A percentile compares a stretch with the other conserved stretches of the same genome.
phyloP scores from a whole-genome alignment of 2,113 vertebrate species.

The Callipepla squamata region DNA sequence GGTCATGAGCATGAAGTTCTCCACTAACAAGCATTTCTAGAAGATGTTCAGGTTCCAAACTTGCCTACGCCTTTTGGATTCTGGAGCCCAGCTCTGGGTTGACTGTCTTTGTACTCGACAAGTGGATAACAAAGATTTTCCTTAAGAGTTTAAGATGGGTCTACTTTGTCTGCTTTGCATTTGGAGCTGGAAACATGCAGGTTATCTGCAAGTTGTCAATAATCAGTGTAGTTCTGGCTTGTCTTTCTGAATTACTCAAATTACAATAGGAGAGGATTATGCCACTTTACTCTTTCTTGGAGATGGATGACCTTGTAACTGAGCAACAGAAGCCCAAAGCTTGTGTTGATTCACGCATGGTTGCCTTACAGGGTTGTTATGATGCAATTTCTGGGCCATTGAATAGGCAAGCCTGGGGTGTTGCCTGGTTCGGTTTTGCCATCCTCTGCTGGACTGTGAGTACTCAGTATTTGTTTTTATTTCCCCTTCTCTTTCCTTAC shows the following conservation, averaged over 20 bases:
- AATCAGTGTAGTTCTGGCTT: neutral
- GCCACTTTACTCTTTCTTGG: neutral
- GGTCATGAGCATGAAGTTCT: neutral
- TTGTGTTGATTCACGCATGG: neutral
- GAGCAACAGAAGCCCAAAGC: neutral
- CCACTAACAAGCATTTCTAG: neutral
- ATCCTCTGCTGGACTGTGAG: conserved; percentile 87
- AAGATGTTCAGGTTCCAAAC: neutral
- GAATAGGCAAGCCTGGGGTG: conserved; percentile 80
- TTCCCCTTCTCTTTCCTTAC: neutral
- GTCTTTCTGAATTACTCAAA: neutral
- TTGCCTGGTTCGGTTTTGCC: conserved; percentile 88
- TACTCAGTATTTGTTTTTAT: conserved; percentile 37
- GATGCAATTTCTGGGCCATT: conserved; percentile 76
- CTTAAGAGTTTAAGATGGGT: neutral
- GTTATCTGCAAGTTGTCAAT: neutral
- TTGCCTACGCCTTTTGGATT: neutral
- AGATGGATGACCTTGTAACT: neutral
- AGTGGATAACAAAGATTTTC: neutral
- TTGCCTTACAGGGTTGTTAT: conserved; percentile 79
- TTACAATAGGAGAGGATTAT: neutral
- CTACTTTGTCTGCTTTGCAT: neutral
- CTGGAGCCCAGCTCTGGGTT: neutral
- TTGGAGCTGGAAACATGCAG: neutral
- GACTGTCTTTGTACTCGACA: neutral